Conservation (phyloP, 2,113 vertebrate genomes). For the Callithrix jacchus region DNA sequence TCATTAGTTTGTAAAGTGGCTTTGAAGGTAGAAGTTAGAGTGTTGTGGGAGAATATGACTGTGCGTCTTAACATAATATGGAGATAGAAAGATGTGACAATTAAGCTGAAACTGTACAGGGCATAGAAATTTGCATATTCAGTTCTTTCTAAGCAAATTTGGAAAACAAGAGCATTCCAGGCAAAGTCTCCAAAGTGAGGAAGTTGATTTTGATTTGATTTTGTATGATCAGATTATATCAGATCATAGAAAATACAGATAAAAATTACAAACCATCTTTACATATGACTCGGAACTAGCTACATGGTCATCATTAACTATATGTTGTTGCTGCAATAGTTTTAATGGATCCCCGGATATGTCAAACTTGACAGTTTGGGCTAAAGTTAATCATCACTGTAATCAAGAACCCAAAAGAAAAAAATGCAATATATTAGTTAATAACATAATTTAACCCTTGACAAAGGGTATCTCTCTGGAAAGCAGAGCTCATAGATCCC, state of each 20-base stretch:
- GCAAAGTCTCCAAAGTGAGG: not conserved
- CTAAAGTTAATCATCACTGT: not conserved
- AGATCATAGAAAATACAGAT: not conserved
- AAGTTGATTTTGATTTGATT: not conserved
- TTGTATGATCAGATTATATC: not conserved
- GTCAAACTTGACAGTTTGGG: not conserved
- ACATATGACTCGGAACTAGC: not conserved
- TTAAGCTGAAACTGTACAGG: not conserved
- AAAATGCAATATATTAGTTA: not conserved
- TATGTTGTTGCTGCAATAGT: not conserved
- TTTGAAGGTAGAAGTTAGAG: not conserved
- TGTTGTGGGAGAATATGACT: not conserved
- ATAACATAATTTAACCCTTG: not conserved
- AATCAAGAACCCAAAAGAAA: constrained; percentile 20
- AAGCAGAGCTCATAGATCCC: not conserved
- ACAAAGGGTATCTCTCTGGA: not conserved
- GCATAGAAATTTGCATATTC: not conserved
- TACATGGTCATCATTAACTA: not conserved
- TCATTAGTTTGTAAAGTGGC: not conserved
- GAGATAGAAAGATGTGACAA: not conserved
- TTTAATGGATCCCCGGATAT: not conserved
- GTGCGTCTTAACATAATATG: not conserved
- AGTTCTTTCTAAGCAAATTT: not conserved
- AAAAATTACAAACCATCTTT: not conserved
- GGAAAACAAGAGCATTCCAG: not conserved